phyloP scores from a whole-genome alignment of 2,888 invertebrate species.

The Brachycybe producta region DNA sequence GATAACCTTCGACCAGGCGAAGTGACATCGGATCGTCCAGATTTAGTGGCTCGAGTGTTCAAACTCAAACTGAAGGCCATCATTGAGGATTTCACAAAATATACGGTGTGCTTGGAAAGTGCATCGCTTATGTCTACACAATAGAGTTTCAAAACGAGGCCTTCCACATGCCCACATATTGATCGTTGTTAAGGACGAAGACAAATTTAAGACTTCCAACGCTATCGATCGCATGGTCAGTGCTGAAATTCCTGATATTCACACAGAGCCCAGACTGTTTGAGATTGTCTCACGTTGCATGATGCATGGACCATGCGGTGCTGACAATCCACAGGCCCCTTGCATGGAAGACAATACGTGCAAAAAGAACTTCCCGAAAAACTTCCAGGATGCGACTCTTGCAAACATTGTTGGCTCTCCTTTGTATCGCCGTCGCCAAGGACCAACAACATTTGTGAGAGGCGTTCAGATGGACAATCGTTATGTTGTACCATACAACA shows the following conservation, averaged over 20 bases:
- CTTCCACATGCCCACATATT: slow-evolving; percentile 16
- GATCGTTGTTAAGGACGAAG: slow-evolving; percentile 19
- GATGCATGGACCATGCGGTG: slow-evolving; percentile 27
- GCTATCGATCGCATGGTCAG: slow-evolving; percentile 21
- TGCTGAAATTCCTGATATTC: slow-evolving; percentile 22
- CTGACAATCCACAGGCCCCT: slow-evolving; percentile 10
- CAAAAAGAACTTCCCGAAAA: slow-evolving; percentile 25
- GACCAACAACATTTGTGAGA: slow-evolving; percentile 17
- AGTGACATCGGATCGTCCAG: not conserved
- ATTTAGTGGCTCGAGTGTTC: not conserved
- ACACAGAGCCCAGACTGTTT: slow-evolving; percentile 7
- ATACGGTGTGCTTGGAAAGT: not conserved
- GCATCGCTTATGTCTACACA: not conserved
- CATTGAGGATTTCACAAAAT: not conserved
- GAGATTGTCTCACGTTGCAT: slow-evolving; percentile 22
- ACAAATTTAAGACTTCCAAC: slow-evolving; percentile 21
- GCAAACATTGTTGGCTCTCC: slow-evolving; percentile 28
- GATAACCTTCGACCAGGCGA: not conserved
- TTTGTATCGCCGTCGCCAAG: slow-evolving; percentile 25
- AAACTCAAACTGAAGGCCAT: not conserved
- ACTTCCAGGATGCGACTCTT: slow-evolving; percentile 25
- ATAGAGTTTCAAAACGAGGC: not conserved
- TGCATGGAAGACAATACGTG: slow-evolving; percentile 24
- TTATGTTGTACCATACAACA: slow-evolving; percentile 33
- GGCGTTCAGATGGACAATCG: slow-evolving; percentile 27